Evolutionary conservation across 2,888 invertebrate species (phyloP).

Genomic region (Lypha dubia): DNA sequence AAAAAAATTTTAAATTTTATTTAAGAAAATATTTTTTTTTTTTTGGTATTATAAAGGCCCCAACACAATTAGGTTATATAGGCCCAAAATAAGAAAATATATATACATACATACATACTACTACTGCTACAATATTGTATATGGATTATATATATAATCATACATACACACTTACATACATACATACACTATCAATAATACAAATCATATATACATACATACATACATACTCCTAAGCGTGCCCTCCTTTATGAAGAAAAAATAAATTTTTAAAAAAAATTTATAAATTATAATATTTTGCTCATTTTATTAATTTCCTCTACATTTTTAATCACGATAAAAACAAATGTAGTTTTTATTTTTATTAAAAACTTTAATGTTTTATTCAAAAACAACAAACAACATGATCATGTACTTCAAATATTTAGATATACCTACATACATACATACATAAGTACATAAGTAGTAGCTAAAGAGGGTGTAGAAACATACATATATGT

Average conservation of each 20-base stretch:
- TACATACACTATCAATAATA: slow-evolving; percentile 42
- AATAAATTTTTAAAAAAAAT: slow-evolving; percentile 8
- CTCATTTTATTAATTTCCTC: slow-evolving; percentile 54
- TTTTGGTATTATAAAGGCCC: background rate
- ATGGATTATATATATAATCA: slow-evolving; percentile 36
- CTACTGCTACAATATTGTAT: background rate
- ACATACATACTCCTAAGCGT: slow-evolving; percentile 57
- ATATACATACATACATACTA: too few species aligned
- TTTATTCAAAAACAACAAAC: slow-evolving; percentile 36
- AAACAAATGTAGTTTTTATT: slow-evolving; percentile 55
- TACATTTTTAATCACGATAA: slow-evolving; percentile 7
- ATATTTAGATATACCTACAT: background rate
- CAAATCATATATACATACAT: slow-evolving; percentile 54
- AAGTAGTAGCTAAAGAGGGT: slow-evolving; percentile 29
- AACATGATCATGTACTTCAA: slow-evolving; percentile 26
- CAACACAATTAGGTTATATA: too few species aligned
- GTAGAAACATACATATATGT: slow-evolving; percentile 12
- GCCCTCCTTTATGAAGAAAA: slow-evolving; percentile 60
- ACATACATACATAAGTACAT: slow-evolving; percentile 10
- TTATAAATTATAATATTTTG: slow-evolving; percentile 53
- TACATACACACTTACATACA: too few species aligned
- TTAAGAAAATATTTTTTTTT: slow-evolving; percentile 7
- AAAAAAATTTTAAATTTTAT: slow-evolving; percentile 28
- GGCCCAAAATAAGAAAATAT: too few species aligned
- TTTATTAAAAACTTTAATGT: slow-evolving; percentile 56